Evolutionary conservation across 2,888 invertebrate species (phyloP).

Genomic region (Cepaea hortensis): DNA sequence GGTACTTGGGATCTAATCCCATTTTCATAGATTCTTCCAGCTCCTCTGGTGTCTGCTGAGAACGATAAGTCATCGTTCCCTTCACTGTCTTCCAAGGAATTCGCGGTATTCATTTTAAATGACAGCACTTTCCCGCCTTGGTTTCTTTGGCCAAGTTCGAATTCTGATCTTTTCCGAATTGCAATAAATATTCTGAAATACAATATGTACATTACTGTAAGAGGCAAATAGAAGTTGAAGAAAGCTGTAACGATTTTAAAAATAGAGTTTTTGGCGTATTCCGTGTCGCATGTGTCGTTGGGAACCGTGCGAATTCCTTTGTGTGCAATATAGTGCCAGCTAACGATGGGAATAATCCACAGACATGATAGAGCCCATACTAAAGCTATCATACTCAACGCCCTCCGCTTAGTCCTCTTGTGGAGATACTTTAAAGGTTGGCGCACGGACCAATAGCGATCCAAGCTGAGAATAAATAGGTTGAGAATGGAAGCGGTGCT

Average conservation of each 20-base stretch:
- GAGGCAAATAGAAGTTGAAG: constrained; percentile 79
- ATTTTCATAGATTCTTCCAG: constrained; percentile 37
- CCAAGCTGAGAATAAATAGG: constrained; percentile 77
- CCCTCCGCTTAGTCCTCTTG: constrained; percentile 77
- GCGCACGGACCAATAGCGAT: constrained; percentile 79
- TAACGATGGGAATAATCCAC: constrained; percentile 78
- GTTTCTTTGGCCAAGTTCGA: constrained; percentile 73
- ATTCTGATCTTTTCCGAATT: constrained; percentile 77
- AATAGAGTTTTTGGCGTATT: constrained; percentile 77
- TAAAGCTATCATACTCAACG: constrained; percentile 77
- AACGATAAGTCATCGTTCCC: constrained; percentile 43
- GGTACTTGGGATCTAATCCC: neutral
- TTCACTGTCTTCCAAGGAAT: constrained; percentile 54
- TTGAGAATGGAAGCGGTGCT: constrained; percentile 81
- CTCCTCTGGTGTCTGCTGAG: neutral
- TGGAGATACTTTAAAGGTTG: constrained; percentile 78
- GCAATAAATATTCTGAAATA: constrained; percentile 78
- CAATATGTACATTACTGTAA: constrained; percentile 77
- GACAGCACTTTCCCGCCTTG: constrained; percentile 54
- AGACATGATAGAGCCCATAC: constrained; percentile 78
- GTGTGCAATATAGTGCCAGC: constrained; percentile 77
- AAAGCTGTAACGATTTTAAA: constrained; percentile 78
- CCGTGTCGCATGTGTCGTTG: constrained; percentile 77
- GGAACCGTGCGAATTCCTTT: constrained; percentile 69
- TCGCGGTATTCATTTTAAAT: constrained; percentile 47